Evolutionary conservation across 2,888 invertebrate genomes (phyloP), one percentile per base, ranked within the genome.

Genomic region (Acrocera orbiculus): DNA sequence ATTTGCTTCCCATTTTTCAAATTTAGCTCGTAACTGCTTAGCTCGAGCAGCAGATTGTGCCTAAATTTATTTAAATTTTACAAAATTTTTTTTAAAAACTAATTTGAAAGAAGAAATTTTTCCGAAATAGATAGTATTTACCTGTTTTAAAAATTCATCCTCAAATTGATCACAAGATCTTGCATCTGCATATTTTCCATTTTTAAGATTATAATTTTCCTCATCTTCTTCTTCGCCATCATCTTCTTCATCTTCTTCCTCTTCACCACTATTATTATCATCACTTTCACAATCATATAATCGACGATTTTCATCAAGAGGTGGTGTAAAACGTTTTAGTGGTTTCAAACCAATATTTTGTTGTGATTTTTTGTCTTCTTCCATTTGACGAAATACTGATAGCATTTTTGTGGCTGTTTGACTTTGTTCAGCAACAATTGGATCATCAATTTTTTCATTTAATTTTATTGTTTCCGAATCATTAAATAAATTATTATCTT

Each of bases 371-470:
- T 67, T 62, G 37, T 72, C 69, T 47, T 78, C 76, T 61, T 90
- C 90, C 69, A 92, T 73, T 62, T 86, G 79, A 2, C 87, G 69
- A 69, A 92, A 92, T 46, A 87, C 81, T 48, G 69, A 72, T 44
- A 90, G 69, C 80, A 92, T 89, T 50, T 81, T 74, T 27, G 78
- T 76, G 10, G 90, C 80, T 1, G 86, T 86, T 53, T 77, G 77
- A 4, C 55, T 50, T 3, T 66, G 49, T 45, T 64, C 65, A 5
- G 66, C 64, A 9, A 64, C 56, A 5, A 58, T 56, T 0, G 62
- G 60, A 43, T 67, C 66, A 27, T 70, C 71, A 20, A 61, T 53
- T 4, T 56, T 54, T 45, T 71, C 70, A 30, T 68, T 74, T 16
- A 67, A 58, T 34, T 81, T 68, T 4, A 74, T 73, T 22, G 82